Evolutionary conservation across 1,140 invertebrate genomes (phyloP).

Genomic region (Drosophila bipectinata): DNA sequence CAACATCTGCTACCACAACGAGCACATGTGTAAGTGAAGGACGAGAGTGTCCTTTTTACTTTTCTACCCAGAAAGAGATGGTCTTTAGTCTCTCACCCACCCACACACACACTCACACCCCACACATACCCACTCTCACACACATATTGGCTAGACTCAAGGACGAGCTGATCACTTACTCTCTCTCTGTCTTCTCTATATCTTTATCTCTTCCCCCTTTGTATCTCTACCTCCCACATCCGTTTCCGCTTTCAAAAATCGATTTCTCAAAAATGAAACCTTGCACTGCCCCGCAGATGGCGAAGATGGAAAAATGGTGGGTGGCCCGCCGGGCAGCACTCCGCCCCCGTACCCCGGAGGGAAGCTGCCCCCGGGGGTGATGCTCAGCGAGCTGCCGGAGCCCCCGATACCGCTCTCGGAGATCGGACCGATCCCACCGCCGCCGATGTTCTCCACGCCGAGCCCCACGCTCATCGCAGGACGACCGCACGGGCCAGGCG

Average conservation of each 20-base stretch:
- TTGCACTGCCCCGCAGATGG: conserved; percentile 83
- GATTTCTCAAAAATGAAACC: conserved; percentile 3
- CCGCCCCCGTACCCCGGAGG: conserved; percentile 84
- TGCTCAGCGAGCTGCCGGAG: conserved; percentile 93
- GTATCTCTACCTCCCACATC: neutral
- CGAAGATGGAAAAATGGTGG: conserved; percentile 83
- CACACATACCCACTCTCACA: conserved; percentile 18
- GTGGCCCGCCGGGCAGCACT: conserved; percentile 85
- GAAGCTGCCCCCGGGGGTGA: conserved; percentile 84
- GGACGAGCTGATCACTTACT: conserved; percentile 26
- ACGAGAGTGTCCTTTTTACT: no score
- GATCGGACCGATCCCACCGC: conserved; percentile 96
- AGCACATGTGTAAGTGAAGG: conserved; percentile 86
- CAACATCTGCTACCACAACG: conserved; percentile 89
- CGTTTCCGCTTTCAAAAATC: neutral
- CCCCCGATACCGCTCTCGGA: conserved; percentile 95
- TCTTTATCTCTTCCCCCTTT: conserved; percentile 22
- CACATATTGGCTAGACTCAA: conserved; percentile 43
- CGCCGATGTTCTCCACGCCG: conserved; percentile 96
- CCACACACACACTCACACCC: conserved; percentile 18
- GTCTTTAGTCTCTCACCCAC: conserved; percentile 29
- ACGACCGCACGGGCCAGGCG: conserved; percentile 85
- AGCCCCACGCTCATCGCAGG: conserved; percentile 89
- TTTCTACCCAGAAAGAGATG: no score
- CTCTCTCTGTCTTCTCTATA: conserved; percentile 17